Conservation (phyloP, 1,140 invertebrate species). For the Drosophila auraria region DNA sequence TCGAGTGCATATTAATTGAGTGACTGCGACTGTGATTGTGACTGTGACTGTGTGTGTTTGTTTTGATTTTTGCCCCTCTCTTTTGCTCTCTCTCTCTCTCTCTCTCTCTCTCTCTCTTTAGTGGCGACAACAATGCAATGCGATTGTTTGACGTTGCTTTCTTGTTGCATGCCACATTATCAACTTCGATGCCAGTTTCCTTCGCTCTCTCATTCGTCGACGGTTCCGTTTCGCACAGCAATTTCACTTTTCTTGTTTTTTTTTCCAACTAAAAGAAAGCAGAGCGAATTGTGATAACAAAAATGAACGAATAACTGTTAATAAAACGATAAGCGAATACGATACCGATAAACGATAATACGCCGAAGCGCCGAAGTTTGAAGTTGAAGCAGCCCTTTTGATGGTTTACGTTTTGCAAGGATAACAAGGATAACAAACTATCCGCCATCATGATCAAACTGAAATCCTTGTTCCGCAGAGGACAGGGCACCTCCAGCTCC, state of each 20-base stretch:
- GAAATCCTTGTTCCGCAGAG: conserved; percentile 92
- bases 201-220: conserved; percentile 14
- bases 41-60: conserved; percentile 43
- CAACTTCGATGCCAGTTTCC: conserved; percentile 13
- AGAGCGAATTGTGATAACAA: conserved; percentile 55
- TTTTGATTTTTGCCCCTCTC: conserved; percentile 27
- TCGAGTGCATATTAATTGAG: conserved; percentile 58
- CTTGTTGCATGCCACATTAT: conserved; percentile 47
- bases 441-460: conserved; percentile 90
- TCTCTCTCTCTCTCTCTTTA: neutral
- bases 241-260: conserved; percentile 58
- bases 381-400: conserved; percentile 39
- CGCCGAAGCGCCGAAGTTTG: neutral
- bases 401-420: conserved; percentile 67
- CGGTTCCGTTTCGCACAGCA: conserved; percentile 35
- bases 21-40: conserved; percentile 20
- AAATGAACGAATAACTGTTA: conserved; percentile 32
- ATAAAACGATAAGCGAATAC: conserved; percentile 23
- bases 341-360: conserved; percentile 23
- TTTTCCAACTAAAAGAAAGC: conserved; percentile 33
- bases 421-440: conserved; percentile 10
- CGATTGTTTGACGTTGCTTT: conserved; percentile 27
- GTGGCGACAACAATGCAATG: conserved; percentile 38
- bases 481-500: conserved; percentile 86
- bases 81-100: neutral